These are phyloP conservation scores for Antennarius striatus DNA, from an alignment of 2,113 vertebrate species.

Conservation along the genomic window DNA sequence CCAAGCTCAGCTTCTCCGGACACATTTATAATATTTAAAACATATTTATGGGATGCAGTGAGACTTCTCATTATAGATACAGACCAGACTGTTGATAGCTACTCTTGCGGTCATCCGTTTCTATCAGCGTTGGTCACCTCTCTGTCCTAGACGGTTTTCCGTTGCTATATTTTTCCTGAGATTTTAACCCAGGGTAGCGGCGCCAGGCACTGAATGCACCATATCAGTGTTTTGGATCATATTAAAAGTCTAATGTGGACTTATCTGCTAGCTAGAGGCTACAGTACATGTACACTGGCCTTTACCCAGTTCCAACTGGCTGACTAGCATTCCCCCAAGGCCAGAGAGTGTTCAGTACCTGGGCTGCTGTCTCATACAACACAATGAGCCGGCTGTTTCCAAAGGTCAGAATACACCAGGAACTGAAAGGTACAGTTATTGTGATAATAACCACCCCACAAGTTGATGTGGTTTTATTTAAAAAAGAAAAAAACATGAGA, in stretches of 20 bases:
- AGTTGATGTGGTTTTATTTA: no score
- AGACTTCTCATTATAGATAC: neutral
- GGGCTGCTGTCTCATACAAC: slow-evolving; percentile 4
- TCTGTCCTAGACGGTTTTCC: slow-evolving; percentile 13
- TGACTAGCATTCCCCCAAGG: slow-evolving; percentile 50
- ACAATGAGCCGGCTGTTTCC: slow-evolving; percentile 22
- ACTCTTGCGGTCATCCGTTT: neutral
- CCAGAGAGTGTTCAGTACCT: slow-evolving; percentile 23
- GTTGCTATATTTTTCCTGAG: slow-evolving; percentile 9
- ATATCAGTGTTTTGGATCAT: slow-evolving; percentile 56
- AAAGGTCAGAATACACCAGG: slow-evolving; percentile 37
- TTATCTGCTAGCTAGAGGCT: slow-evolving; percentile 47
- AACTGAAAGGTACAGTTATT: slow-evolving; percentile 4
- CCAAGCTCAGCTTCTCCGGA: no score
- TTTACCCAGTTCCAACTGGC: slow-evolving; percentile 25
- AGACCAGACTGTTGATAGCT: slow-evolving; percentile 1
- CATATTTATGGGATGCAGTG: neutral
- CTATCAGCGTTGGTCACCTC: slow-evolving; percentile 32
- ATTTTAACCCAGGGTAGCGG: slow-evolving; percentile 26
- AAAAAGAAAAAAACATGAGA: neutral
- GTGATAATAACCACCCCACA: neutral
- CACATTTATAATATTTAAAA: neutral
- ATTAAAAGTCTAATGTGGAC: slow-evolving; percentile 50
- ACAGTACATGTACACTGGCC: slow-evolving; percentile 28
- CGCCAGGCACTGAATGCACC: slow-evolving; percentile 9